Percentiles rank a stretch among this genome's conserved stretches.
Evolutionary conservation across 2,113 vertebrate species (phyloP).

Genomic region (Ptilorrhoa leucosticta): DNA sequence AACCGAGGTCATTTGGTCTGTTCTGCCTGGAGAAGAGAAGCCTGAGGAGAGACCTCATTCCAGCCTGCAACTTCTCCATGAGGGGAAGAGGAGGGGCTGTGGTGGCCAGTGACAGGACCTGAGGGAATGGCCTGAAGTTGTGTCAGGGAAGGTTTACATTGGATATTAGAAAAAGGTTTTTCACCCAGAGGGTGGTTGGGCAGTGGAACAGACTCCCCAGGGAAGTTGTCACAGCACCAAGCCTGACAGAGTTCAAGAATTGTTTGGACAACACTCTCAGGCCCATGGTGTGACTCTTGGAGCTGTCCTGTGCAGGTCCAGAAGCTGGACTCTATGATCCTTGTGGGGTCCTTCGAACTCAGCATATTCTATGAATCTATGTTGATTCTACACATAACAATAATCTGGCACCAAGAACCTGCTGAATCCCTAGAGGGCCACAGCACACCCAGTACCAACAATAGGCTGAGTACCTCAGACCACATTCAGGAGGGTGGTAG

Average conservation of each 20-base stretch:
- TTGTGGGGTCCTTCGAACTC: neutral
- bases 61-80: neutral
- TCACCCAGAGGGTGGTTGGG: neutral
- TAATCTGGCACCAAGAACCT: fast-evolving
- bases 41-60: neutral
- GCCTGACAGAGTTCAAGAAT: neutral
- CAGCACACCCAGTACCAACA: neutral
- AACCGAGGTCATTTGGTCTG: neutral
- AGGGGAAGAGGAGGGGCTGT: neutral
- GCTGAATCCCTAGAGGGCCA: neutral
- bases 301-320: neutral
- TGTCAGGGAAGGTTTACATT: neutral
- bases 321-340: too few species aligned
- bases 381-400: fast-evolving
- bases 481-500: fast-evolving
- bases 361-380: neutral
- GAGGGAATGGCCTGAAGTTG: neutral
- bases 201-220: neutral
- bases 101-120: fast-evolving
- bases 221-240: neutral
- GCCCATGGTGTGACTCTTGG: neutral
- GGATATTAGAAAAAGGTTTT: neutral
- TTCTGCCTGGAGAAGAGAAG: neutral
- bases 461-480: neutral
- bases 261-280: neutral